Base-by-base conservation (phyloP, 2,113 vertebrate genomes). In the Takifugu bimaculatus region DNA sequence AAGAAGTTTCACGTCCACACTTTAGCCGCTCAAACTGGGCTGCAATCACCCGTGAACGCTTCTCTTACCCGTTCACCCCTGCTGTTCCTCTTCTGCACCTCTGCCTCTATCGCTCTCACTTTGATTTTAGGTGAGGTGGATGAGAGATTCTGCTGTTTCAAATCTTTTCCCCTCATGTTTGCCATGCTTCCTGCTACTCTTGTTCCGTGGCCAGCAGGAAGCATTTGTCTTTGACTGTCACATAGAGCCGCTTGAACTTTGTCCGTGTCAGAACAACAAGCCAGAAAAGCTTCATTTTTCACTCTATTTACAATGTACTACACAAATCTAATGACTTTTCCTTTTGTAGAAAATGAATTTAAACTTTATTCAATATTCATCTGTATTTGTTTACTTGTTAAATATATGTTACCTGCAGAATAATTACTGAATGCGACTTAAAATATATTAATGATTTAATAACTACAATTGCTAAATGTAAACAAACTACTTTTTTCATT, bases 1-100 rank as follows among this genome's bases (percentile, higher is more conserved):
- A 97, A 97, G 94, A 91, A 89, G 88, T 93, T 93, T 93, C 92
- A 93, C 88, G 91, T 95, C 94, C 92, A 93, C 93, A 93, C 93
- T 93, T 95, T 89, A 88, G 83, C 76, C 57, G 87, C 82, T 90
- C 85, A 89, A 90, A 85, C 81, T 85, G 80, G 74, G 77, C 76
- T 75, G 81, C 86, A 68, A 61, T 90, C 87, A 90, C 83, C 88
- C 85, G 68, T 90, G 81, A 90, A 86, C 69, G 64, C 80, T 80
- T 32, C 73, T 68, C 69, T 69, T 52, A 59, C 79, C 68, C 51
- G 7, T 73, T 80, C 42, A 60, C 63, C 57, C 29, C 76, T 26
- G 14, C 60, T 63, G 60, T 26, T 56, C 73, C 29, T 72, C 72
- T 43, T 64, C 51, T 68, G 64, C 63, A 68, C 70, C 60, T 60